Conservation (phyloP, 2,113 vertebrate species). For the Dasyornis broadbenti region DNA sequence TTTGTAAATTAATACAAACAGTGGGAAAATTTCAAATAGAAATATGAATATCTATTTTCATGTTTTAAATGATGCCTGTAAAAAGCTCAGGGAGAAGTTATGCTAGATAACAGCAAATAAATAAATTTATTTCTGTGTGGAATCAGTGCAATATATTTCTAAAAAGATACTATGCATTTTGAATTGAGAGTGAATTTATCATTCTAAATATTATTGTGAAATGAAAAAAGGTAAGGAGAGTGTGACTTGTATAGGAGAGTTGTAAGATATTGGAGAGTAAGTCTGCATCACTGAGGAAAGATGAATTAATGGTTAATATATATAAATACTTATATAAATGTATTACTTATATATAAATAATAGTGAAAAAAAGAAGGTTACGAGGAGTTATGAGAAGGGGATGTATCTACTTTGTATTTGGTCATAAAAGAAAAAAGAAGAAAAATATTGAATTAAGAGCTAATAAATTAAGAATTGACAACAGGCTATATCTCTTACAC, state of each 20-base stretch:
- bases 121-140: background rate
- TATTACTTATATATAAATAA: background rate
- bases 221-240: background rate
- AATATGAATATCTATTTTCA: background rate
- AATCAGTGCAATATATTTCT: background rate
- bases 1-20: background rate
- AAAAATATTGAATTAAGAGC: background rate
- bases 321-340: too few species aligned
- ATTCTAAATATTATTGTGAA: background rate
- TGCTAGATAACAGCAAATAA: background rate
- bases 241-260: background rate
- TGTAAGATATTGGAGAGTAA: background rate
- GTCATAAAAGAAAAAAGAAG: background rate
- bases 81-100: background rate
- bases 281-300: background rate
- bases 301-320: too few species aligned
- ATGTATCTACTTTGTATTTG: background rate
- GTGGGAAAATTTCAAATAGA: background rate
- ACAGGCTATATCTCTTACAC: background rate
- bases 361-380: background rate
- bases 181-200: background rate
- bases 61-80: background rate
- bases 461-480: background rate
- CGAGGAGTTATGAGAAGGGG: fast-evolving
- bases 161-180: background rate